Conservation (phyloP, 2,797 vertebrate species). For the Poeciliopsis turneri region DNA sequence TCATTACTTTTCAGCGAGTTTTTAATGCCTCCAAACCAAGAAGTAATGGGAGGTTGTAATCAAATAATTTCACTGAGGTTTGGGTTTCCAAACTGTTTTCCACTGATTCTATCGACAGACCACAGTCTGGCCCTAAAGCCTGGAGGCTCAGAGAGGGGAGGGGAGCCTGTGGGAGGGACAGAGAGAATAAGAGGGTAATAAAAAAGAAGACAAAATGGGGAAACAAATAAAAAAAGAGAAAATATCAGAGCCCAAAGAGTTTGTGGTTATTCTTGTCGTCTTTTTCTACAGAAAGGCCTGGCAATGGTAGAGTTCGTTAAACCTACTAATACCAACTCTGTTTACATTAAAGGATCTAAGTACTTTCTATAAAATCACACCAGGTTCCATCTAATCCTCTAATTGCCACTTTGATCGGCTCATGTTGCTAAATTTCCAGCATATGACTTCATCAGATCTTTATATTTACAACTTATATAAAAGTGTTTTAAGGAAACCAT, state of each 20-base stretch:
- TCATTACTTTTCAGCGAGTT: conserved; percentile 70
- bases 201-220: conserved; percentile 17
- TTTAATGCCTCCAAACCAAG: conserved; percentile 73
- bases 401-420: conserved; percentile 15
- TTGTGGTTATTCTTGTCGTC: conserved; percentile 13
- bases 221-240: conserved; percentile 25
- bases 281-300: conserved; percentile 20
- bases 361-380: conserved; percentile 42
- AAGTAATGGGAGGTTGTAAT: conserved; percentile 76
- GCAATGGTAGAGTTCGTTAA: conserved; percentile 13
- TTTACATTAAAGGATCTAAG: conserved; percentile 40
- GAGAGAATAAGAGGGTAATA: neutral
- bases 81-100: conserved; percentile 76
- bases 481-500: neutral
- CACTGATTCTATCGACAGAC: conserved; percentile 72
- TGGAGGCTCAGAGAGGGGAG: conserved; percentile 21
- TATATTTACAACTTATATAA: neutral
- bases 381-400: conserved; percentile 11
- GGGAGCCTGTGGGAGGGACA: neutral
- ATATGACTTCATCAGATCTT: neutral
- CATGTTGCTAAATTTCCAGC: conserved; percentile 20
- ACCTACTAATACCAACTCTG: conserved; percentile 37
- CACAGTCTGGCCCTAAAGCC: conserved; percentile 64
- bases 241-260: conserved; percentile 17
- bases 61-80: conserved; percentile 75